phyloP scores from a whole-genome alignment of 2,113 vertebrate genomes.

The Oplegnathus fasciatus region DNA sequence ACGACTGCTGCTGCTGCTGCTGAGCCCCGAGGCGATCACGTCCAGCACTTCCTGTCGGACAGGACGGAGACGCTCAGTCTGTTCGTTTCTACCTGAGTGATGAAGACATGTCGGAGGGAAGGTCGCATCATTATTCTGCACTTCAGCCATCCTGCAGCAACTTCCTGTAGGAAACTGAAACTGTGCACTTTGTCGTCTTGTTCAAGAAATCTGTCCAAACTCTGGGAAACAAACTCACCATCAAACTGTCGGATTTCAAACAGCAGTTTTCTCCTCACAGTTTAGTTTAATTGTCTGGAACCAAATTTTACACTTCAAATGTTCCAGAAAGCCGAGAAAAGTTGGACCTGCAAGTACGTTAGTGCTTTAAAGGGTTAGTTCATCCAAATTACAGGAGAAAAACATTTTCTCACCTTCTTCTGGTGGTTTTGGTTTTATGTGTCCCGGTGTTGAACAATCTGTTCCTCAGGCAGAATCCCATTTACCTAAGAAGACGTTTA shows the following conservation, averaged over 20 bases:
- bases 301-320: background rate
- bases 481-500: too few relatives aligned
- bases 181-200: too few relatives aligned
- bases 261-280: background rate
- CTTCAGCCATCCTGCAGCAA: background rate
- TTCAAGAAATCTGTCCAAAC: background rate
- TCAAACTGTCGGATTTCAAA: background rate
- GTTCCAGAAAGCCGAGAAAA: background rate
- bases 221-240: background rate
- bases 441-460: too few relatives aligned
- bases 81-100: background rate
- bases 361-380: too few relatives aligned
- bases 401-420: too few relatives aligned
- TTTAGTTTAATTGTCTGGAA: background rate
- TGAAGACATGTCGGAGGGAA: background rate
- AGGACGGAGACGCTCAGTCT: background rate
- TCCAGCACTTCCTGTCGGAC: background rate
- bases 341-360: too few relatives aligned
- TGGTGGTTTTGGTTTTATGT: too few relatives aligned
- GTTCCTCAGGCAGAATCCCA: too few relatives aligned
- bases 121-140: slow-evolving; percentile 7
- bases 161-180: background rate
- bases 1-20: background rate
- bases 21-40: background rate
- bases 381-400: too few relatives aligned